A percentile compares a stretch with the other conserved stretches of the same genome.
Evolutionary conservation across 2,797 vertebrate genomes (phyloP).

Genomic region (Paedocypris micromegethes): DNA sequence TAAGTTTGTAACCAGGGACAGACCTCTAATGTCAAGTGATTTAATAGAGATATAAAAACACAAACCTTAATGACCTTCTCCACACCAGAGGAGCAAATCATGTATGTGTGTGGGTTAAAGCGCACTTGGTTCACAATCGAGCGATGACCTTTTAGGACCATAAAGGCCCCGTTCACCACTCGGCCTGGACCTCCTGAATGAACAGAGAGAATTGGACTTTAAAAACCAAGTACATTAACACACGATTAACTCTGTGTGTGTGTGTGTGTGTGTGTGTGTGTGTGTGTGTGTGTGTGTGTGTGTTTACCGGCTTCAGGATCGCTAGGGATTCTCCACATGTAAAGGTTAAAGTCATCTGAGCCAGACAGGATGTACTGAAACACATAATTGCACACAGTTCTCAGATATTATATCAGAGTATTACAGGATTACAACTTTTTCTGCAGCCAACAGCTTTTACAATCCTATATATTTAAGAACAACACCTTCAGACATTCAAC

Average conservation of each 20-base stretch:
- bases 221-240: slow-evolving; percentile 2
- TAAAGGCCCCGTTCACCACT: slow-evolving; percentile 96
- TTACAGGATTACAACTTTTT: background rate
- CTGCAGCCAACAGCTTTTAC: background rate
- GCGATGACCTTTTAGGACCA: slow-evolving; percentile 96
- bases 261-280: no score
- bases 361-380: slow-evolving; percentile 94
- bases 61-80: slow-evolving; percentile 99
- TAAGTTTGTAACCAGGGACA: no score
- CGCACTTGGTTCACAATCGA: slow-evolving; percentile 99
- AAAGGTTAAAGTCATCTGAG: slow-evolving; percentile 98
- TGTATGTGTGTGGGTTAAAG: slow-evolving; percentile 96
- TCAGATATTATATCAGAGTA: background rate
- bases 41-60: background rate
- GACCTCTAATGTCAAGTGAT: no score
- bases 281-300: background rate
- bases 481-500: background rate
- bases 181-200: slow-evolving; percentile 82
- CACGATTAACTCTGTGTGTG: background rate
- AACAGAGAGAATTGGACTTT: background rate
- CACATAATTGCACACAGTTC: background rate
- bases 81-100: slow-evolving; percentile 98
- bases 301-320: slow-evolving; percentile 86
- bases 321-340: slow-evolving; percentile 98
- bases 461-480: background rate